Evolutionary conservation across 2,113 vertebrate genomes (phyloP), one percentile per base, ranked within the genome.

Genomic region (Chaenocephalus aceratus): DNA sequence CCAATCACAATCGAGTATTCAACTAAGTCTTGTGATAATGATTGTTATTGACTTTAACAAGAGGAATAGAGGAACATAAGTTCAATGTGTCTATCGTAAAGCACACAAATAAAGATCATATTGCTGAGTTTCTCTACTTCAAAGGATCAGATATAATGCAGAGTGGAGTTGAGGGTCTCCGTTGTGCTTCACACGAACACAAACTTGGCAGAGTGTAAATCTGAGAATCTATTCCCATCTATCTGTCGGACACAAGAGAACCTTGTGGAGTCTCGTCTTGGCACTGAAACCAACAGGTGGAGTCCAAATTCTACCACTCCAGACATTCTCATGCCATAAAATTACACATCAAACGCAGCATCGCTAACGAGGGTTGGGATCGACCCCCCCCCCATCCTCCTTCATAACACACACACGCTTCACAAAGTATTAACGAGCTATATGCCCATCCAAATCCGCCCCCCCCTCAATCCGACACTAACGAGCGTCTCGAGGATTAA

Each of bases 401-500:
- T 61, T 23, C 77, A 85, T 77, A 91, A 80, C 64, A 60, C 72
- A 60, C 63, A 59, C 80, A 78, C 83, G 44, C 84, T 89, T 88
- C 83, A 88, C 82, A 90, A 88, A 86, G 91, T 93, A 92, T 94
- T 94, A 95, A 94, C 85, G 73, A 92, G 91, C 85, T 88, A 85
- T 88, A 88, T 86, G 86, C 84, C 72, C 61, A 10, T 75, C 89
- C 89, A 85, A 80, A 64, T 70, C 83, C 77, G 81, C 56, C 41
- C 15, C 46, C 72, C 41, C 18, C 74, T 60, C 44, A 13, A 76
- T 77, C 86, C 61, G 26, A 69, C 87, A 87, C 92, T 95, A 95
- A 95, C 92, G 91, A 94, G 80, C 80, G 83, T 91, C 93, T 91
- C 44, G 34, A 77, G 93, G 92, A 95, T 94, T 95, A 95, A 94